Conservation (phyloP, 2,113 vertebrate genomes). For the Myotis yumanensis region DNA sequence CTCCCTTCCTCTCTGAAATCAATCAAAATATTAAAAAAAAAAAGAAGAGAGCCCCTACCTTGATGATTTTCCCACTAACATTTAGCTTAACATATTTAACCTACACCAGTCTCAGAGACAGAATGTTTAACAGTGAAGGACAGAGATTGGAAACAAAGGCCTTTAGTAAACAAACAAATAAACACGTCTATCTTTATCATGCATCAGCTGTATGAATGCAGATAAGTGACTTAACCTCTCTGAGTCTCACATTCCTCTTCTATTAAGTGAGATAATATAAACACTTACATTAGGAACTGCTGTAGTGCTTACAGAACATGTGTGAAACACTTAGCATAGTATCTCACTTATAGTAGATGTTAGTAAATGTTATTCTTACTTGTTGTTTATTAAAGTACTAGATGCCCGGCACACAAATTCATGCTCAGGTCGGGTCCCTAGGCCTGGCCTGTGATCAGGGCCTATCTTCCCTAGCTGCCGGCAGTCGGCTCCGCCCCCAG, state of each 20-base stretch:
- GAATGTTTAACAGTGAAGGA: not conserved
- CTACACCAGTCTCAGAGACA: not conserved
- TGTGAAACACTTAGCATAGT: not conserved
- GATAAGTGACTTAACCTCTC: not conserved
- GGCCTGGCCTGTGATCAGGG: too few species aligned
- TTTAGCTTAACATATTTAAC: not conserved
- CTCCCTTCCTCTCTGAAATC: too few species aligned
- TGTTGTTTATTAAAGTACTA: not conserved
- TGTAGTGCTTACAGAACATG: not conserved
- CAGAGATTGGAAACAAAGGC: not conserved
- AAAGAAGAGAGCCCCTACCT: too few species aligned
- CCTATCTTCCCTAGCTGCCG: too few species aligned
- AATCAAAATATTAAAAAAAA: too few species aligned
- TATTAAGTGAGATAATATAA: not conserved
- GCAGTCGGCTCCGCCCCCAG: too few species aligned
- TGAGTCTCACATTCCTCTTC: not conserved
- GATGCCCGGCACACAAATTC: too few species aligned
- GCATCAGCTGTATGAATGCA: not conserved
- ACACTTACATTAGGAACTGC: not conserved
- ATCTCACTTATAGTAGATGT: not conserved
- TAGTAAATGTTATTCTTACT: not conserved
- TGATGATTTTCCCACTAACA: not conserved
- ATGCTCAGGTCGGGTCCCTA: too few species aligned
- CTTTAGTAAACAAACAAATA: not conserved
- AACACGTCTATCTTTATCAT: not conserved